Evolutionary conservation across 2,888 invertebrate genomes (phyloP), one percentile per base, ranked within the genome.

Genomic region (Cordilura impudica): DNA sequence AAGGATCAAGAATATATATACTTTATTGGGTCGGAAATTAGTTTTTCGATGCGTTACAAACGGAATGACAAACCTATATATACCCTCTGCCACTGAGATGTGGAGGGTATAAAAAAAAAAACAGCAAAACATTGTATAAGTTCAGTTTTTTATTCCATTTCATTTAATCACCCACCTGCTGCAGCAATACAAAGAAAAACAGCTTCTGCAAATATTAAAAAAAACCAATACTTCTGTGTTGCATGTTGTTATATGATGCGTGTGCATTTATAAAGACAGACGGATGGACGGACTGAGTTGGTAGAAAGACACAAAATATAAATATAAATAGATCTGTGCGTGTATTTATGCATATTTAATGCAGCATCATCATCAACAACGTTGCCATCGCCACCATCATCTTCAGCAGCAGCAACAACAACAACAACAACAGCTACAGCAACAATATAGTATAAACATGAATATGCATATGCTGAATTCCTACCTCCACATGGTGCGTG

Each of bases 101-200:
- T n/a, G n/a, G n/a, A n/a, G n/a, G n/a, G n/a, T n/a, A n/a, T n/a
- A n/a, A 56, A 35, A 31, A 47, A 45, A 58, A 39, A 6, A 43
- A 45, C 29, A 54, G 7, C 60, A 65, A 45, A 61, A 21, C 54
- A 71, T 61, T 53, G 35, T 70, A 56, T 8, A 19, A 31, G 16
- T 14, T 58, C 31, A 56, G 16, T 26, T 61, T 21, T 47, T 69
- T 67, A 69, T 31, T 18, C 56, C 51, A 78, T 73, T 78, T 80
- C 78, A 81, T 83, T 82, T 83, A 83, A 83, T 83, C 83, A 83
- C 83, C 83, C 83, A 83, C 83, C 83, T 83, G 83, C 83, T 81
- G 77, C 78, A 74, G 73, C 70, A 77, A 71, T 75, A 49, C 70
- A 79, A 77, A 51, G 16, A 70, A 60, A 63, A 66, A 69, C 76